A percentile compares a stretch with the other conserved stretches of the same genome.
These are phyloP conservation scores for Chaetodon auriga DNA, from an alignment of 2,113 vertebrate genomes.

Conservation along the genomic window DNA sequence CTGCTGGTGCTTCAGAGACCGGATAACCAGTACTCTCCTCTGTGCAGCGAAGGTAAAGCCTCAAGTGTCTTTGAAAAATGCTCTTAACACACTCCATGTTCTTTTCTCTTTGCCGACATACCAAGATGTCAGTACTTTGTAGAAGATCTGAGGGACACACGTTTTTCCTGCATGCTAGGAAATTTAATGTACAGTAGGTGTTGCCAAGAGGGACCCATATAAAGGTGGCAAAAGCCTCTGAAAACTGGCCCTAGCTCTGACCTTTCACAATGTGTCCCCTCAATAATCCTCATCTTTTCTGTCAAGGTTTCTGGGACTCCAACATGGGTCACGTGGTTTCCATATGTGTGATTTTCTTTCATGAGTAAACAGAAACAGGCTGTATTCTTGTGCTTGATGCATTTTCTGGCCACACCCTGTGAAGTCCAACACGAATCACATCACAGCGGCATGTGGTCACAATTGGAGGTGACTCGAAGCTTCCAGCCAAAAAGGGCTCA, in stretches of 20 bases:
- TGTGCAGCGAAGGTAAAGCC: constrained; percentile 52
- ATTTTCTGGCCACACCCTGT: constrained; percentile 14
- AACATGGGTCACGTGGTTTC: constrained; percentile 16
- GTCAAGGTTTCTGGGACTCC: constrained; percentile 24
- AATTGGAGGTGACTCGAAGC: neutral
- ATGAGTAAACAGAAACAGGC: neutral
- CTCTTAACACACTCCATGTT: constrained; percentile 59
- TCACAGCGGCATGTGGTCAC: constrained; percentile 24
- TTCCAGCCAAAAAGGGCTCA: neutral
- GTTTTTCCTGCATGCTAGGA: constrained; percentile 55
- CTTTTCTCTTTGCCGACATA: constrained; percentile 51
- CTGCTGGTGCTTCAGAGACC: constrained; percentile 65
- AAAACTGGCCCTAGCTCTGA: constrained; percentile 22
- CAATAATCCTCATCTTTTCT: constrained; percentile 23
- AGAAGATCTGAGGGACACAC: constrained; percentile 58
- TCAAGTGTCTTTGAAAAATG: constrained; percentile 69
- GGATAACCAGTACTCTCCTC: constrained; percentile 65
- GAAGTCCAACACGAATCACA: constrained; percentile 23
- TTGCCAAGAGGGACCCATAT: constrained; percentile 48
- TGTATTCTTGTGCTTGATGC: constrained; percentile 3
- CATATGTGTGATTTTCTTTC: constrained; percentile 6
- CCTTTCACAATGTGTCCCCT: constrained; percentile 32
- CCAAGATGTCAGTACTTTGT: constrained; percentile 70
- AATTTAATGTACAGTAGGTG: constrained; percentile 63
- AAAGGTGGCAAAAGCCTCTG: constrained; percentile 68